Base-by-base conservation (phyloP, 2,888 invertebrate species). In the Diarsia brunnea region DNA sequence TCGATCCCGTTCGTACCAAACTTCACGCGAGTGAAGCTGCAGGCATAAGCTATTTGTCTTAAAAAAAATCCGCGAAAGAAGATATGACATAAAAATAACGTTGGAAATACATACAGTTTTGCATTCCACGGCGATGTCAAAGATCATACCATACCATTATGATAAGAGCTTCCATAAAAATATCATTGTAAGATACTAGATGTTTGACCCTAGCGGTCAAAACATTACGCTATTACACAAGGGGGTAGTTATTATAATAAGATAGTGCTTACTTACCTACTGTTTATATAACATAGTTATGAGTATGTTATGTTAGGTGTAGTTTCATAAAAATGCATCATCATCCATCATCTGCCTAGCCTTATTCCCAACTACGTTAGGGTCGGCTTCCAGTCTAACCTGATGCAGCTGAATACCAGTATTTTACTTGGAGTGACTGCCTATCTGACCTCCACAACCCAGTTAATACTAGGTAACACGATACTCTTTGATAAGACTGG, bases 81-180 rank as follows among this genome's bases (percentile, higher is more conserved):
- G 61, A 61, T 5, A 38, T 7, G 38, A 38, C 21, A 38, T n/a
- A 38, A 61, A 61, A 38, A 38, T 61, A n/a, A 38, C 12, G 12
- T 38, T n/a, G n/a, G 12, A 14, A 14, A 61, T 38, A 61, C 3
- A 14, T 38, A 63, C 0, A 43, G 16, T 67, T 14, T 69, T 19
- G 10, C 24, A 38, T 16, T 31, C 49, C 7, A n/a, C 24, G 8
- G 14, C 8, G 2, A 65, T n/a, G 63, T 58, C 49, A 78, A 63
- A 76, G 76, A 49, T 68, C 55, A 63, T 27, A 45, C 7, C 0
- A 45, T 1, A 4, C 5, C 16, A n/a, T 58, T 51, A 60, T 16
- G 72, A 61, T 67, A 43, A 65, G 27, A 67, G 49, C 60, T 79
- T 64, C 75, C 75, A 45, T 51, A 75, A 78, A 78, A 71, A 69